These are phyloP conservation scores for Zosterops pallidus DNA, from an alignment of 2,113 vertebrate genomes.

Conservation along the genomic window DNA sequence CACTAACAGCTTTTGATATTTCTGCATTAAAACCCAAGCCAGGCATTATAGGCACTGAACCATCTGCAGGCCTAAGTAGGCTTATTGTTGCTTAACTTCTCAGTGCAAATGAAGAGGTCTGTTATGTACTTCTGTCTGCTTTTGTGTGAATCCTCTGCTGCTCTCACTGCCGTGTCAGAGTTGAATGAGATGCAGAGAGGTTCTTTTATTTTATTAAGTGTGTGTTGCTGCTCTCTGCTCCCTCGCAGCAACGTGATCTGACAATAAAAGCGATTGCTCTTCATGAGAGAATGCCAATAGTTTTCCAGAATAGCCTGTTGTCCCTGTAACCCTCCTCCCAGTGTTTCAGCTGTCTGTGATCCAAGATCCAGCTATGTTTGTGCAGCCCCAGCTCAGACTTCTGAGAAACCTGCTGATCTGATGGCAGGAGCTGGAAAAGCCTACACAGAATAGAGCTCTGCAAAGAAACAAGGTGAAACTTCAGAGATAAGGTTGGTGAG, in stretches of 20 bases:
- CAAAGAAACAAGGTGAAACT: neutral
- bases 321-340: neutral
- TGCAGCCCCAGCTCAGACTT: neutral
- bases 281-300: neutral
- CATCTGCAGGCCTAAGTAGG: slow-evolving; percentile 35
- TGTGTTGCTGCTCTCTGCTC: slow-evolving; percentile 2
- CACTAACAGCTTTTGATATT: slow-evolving; percentile 30
- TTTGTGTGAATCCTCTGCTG: slow-evolving; percentile 6
- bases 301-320: neutral
- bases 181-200: slow-evolving; percentile 40
- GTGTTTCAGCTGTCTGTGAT: neutral
- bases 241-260: neutral
- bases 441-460: neutral
- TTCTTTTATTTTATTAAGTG: slow-evolving; percentile 9
- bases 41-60: slow-evolving; percentile 2
- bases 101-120: slow-evolving; percentile 6
- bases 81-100: slow-evolving; percentile 49
- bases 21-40: slow-evolving; percentile 28
- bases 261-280: neutral
- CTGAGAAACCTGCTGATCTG: neutral
- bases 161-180: neutral
- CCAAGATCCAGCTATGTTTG: neutral
- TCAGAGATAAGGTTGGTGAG: neutral
- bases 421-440: neutral
- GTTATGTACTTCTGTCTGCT: neutral